Percentiles rank a stretch among this genome's conserved stretches.
Conservation (phyloP, 2,113 vertebrate species). For the Actinemys pallida region DNA sequence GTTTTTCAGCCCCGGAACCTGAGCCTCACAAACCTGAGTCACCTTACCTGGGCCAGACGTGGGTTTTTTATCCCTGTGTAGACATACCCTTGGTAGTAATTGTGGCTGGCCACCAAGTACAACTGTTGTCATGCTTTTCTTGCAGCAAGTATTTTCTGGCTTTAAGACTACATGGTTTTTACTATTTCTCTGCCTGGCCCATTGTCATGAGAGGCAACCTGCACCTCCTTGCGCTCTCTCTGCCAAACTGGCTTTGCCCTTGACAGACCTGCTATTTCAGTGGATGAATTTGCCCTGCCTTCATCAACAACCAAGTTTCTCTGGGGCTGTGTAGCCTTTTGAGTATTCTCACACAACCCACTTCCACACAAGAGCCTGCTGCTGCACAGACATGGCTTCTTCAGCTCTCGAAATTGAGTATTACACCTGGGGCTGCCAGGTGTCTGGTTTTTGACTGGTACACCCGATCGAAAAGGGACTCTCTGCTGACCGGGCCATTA, state of each 20-base stretch:
- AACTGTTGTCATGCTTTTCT: background rate
- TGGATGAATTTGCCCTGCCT: slow-evolving; percentile 14
- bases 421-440: background rate
- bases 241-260: slow-evolving; percentile 5
- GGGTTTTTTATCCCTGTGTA: background rate
- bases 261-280: background rate
- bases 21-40: background rate
- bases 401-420: background rate
- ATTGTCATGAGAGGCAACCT: background rate
- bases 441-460: background rate
- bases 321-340: background rate
- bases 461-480: too few species aligned
- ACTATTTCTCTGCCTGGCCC: slow-evolving; percentile 27
- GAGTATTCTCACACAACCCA: background rate
- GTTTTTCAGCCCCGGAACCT: background rate
- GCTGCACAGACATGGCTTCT: background rate
- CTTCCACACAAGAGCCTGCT: background rate
- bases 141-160: background rate
- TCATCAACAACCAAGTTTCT: background rate
- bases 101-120: background rate
- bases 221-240: background rate
- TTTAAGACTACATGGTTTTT: background rate
- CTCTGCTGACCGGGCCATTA: too few species aligned
- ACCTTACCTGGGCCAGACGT: background rate
- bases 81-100: background rate